A percentile compares a stretch with the other conserved stretches of the same genome.
These are phyloP conservation scores for Syrphus vitripennis DNA, from an alignment of 2,888 invertebrate genomes.

Conservation along the genomic window DNA sequence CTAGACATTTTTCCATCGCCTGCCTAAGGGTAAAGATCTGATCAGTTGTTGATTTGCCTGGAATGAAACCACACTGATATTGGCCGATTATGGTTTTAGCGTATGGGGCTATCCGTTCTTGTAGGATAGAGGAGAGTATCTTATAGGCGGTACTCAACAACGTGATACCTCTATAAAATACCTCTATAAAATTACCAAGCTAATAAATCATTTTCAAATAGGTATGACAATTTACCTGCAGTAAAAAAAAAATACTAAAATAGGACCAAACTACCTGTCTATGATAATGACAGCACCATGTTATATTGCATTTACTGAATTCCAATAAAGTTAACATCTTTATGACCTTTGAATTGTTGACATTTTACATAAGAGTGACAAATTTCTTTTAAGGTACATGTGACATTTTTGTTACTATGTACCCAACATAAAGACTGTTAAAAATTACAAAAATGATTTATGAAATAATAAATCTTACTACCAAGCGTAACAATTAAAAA, in stretches of 20 bases:
- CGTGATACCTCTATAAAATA: no score
- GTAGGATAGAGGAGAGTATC: no score
- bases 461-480: background rate
- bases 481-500: no score
- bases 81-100: no score
- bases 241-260: background rate
- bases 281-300: no score
- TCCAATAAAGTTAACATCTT: conserved; percentile 36
- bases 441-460: conserved; percentile 20
- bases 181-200: no score
- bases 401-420: background rate
- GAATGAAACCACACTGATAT: no score
- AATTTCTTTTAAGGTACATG: conserved; percentile 12
- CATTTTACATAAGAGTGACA: conserved; percentile 14
- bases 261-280: background rate
- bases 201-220: background rate
- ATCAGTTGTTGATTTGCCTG: no score
- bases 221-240: background rate
- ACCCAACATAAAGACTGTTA: background rate
- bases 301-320: conserved; percentile 39
- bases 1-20: no score
- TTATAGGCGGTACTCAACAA: no score
- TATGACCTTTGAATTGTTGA: background rate
- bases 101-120: no score
- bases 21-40: no score